Evolutionary conservation across 2,888 invertebrate genomes (phyloP), one percentile per base, ranked within the genome.

Genomic region (Drosophila maculinotata): DNA sequence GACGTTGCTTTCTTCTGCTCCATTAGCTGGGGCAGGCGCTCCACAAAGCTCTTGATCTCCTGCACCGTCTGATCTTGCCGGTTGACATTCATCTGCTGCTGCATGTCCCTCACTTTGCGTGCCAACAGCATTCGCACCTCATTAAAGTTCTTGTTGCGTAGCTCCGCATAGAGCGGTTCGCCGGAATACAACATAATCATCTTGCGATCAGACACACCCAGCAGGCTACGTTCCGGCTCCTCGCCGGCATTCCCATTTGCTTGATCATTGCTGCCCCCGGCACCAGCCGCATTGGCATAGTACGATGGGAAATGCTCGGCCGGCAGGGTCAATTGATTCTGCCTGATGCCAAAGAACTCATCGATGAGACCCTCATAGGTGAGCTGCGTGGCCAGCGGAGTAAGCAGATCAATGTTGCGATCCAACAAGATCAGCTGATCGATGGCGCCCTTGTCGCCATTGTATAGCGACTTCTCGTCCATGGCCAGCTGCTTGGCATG

Each of bases 341-440:
- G 95, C 77, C 95, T 95, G 60, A 99, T 97, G 30, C 96, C 96
- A 92, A 95, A 99, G 58, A 98, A 94, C 91, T 99, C 99, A 92
- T 99, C 99, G 70, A 99, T 97, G 6, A 99, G 93, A 2, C 99
- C 99, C 91, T 99, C 99, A 86, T 99, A 99, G 0, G 99, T 99
- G 30, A 99, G 93, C 89, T 99, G 99, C 0, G 98, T 98, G 0
- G 97, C 95, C 83, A 99, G 93, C 0, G 98, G 97, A 42, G 98
- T 97, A 44, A 99, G 93, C 52, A 98, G 94, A 93, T 99, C 99
- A 2, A 98, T 94, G 38, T 95, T 95, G 23, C 99, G 93, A 91
- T 99, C 99, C 1, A 99, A 92, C 41, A 99, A 92, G 6, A 99
- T 92, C 60, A 99, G 93, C 90, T 97, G 96, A 90, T 99, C 98